Evolutionary conservation across 2,888 invertebrate species (phyloP).

Genomic region (Drosophila tripunctata): DNA sequence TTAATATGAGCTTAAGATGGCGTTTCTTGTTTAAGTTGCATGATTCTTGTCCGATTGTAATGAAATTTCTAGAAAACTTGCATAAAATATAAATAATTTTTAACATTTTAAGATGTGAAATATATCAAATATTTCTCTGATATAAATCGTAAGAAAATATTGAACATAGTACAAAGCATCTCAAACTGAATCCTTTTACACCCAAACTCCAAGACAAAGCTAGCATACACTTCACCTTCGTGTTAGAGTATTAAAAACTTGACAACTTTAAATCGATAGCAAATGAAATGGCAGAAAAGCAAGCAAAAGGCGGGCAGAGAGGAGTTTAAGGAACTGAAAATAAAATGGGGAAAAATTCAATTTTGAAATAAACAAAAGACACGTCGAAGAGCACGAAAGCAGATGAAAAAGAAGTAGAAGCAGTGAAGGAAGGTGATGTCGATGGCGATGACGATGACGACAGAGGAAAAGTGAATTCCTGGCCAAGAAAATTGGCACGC

Average conservation of each 20-base stretch:
- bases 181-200: too few relatives aligned
- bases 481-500: conserved; percentile 36
- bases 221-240: background rate
- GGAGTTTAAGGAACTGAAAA: conserved; percentile 27
- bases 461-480: conserved; percentile 1
- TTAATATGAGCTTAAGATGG: too few relatives aligned
- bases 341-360: conserved; percentile 69
- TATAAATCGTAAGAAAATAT: too few relatives aligned
- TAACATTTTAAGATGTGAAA: too few relatives aligned
- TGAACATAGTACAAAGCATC: too few relatives aligned
- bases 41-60: too few relatives aligned
- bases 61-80: too few relatives aligned
- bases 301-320: conserved; percentile 11
- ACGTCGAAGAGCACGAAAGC: conserved; percentile 17
- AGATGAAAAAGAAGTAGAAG: background rate
- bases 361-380: conserved; percentile 74
- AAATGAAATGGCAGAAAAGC: conserved; percentile 51
- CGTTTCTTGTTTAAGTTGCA: too few relatives aligned
- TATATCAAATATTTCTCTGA: too few relatives aligned
- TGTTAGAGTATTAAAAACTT: conserved; percentile 38
- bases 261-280: conserved; percentile 57
- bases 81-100: too few relatives aligned
- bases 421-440: background rate
- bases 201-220: background rate
- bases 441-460: background rate